Evolutionary conservation across 2,888 invertebrate species (phyloP), one percentile per base, ranked within the genome.

Genomic region (Ormia ochracea): DNA sequence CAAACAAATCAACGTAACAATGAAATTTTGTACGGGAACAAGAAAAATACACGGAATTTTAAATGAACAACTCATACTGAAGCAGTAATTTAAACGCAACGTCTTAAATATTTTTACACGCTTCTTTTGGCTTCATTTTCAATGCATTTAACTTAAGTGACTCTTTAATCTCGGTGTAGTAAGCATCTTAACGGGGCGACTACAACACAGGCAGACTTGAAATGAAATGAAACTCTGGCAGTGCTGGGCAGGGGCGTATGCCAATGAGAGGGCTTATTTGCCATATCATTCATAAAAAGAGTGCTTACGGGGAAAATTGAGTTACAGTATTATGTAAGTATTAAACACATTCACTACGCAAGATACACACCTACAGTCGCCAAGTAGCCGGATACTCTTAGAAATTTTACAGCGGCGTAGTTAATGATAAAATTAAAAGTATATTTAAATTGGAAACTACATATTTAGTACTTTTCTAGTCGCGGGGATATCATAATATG

Each of bases 91-190:
- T 38, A 59, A 70, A 61, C 59, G 58, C 48, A 70, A 36, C 63
- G 56, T 68, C 68, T 76, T 76, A 80, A 76, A 80, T 73, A 73
- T 76, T 76, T 80, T 80, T 76, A 76, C 68, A 85, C 85, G 86
- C 85, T 86, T 84, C 86, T 87, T 87, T 86, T 86, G 66, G 83
- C 83, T 86, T 85, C 85, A 86, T 85, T 87, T 86, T 86, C 85
- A 86, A 87, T 87, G 87, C 88, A 87, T 87, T 87, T 87, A 87
- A 87, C 87, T 87, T 87, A 87, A 87, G 87, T 87, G 87, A 88
- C 87, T 87, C 88, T 86, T 87, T 87, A 87, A 87, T 87, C 87
- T 86, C 85, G 85, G 85, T 84, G 86, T 86, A 77, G 63, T 66
- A 86, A 88, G 86, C 84, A 85, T 86, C 87, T 87, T 86, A 86